Evolutionary conservation across 2,888 invertebrate genomes (phyloP).

Genomic region (Eupeodes luniger): DNA sequence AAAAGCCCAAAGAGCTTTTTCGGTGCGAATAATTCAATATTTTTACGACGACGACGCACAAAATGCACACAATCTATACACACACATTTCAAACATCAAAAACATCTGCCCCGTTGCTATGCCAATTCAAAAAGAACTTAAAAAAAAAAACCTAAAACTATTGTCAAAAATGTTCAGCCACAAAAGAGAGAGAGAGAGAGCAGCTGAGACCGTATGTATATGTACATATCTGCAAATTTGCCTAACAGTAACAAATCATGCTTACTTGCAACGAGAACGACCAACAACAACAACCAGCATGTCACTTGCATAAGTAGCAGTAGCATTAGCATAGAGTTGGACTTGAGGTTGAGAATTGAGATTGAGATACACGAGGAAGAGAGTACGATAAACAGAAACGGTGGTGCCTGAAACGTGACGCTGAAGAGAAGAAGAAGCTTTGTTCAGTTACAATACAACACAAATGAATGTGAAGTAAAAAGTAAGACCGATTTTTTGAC

Average conservation of each 20-base stretch:
- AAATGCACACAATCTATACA: constrained; percentile 36
- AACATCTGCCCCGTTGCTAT: constrained; percentile 75
- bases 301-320: not conserved
- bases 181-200: not conserved
- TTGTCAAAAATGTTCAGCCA: constrained; percentile 42
- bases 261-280: not conserved
- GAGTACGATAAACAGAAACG: not conserved
- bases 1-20: constrained; percentile 35
- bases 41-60: constrained; percentile 6
- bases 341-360: too few species aligned
- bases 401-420: not conserved
- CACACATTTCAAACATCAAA: constrained; percentile 39
- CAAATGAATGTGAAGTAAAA: not conserved
- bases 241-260: not conserved
- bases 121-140: constrained; percentile 59
- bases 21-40: constrained; percentile 16
- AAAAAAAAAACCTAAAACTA: constrained; percentile 32
- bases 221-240: not conserved
- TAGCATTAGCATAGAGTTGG: not conserved
- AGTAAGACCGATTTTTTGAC: not conserved
- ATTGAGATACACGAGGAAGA: too few species aligned
- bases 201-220: not conserved
- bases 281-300: too few species aligned
- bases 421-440: not conserved
- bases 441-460: not conserved